phyloP scores from a whole-genome alignment of 2,888 invertebrate species.

The Hemaris fuciformis region DNA sequence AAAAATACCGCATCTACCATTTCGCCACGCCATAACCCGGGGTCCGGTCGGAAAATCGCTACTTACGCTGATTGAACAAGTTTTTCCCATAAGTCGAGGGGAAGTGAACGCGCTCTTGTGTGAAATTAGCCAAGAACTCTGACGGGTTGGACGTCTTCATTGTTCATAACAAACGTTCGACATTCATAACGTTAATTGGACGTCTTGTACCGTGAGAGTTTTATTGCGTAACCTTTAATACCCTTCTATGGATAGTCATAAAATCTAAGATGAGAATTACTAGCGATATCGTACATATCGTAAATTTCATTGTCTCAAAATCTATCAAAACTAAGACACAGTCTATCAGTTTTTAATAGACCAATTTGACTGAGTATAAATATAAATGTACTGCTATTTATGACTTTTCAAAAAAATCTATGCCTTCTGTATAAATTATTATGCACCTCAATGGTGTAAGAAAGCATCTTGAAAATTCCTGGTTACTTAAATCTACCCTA shows the following conservation, averaged over 20 bases:
- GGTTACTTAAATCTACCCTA: too few relatives aligned
- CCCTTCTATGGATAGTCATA: too few relatives aligned
- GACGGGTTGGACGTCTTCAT: slow-evolving; percentile 36
- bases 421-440: too few relatives aligned
- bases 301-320: too few relatives aligned
- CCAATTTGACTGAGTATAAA: too few relatives aligned
- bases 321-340: too few relatives aligned
- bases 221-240: not conserved
- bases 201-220: not conserved
- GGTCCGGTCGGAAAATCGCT: slow-evolving; percentile 58
- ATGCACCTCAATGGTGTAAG: too few relatives aligned
- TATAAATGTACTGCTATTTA: too few relatives aligned
- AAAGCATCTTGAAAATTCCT: too few relatives aligned
- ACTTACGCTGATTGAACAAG: slow-evolving; percentile 77
- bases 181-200: slow-evolving; percentile 13
- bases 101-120: slow-evolving; percentile 55
- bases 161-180: slow-evolving; percentile 24
- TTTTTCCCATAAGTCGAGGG: slow-evolving; percentile 68
- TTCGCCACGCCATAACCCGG: slow-evolving; percentile 20
- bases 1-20: slow-evolving; percentile 36
- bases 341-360: too few relatives aligned
- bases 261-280: not conserved
- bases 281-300: too few relatives aligned
- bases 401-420: too few relatives aligned
- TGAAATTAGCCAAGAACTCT: slow-evolving; percentile 63